phyloP scores from a whole-genome alignment of 2,113 vertebrate species.

The Brachypodius melanocephalos region DNA sequence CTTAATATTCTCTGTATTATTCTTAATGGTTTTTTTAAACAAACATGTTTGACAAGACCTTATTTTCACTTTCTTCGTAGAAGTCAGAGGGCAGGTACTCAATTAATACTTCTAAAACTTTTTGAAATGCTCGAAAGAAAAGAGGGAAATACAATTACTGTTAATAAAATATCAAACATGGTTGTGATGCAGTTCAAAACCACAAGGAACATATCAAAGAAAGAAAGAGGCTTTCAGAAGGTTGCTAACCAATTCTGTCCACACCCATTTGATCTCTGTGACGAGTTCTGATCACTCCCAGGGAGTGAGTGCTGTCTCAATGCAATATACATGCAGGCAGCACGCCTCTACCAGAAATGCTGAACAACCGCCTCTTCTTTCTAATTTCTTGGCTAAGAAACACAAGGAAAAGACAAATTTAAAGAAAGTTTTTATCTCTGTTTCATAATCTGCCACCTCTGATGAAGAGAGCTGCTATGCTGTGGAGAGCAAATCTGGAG shows the following conservation, averaged over 20 bases:
- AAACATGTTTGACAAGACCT: neutral
- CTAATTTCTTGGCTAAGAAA: neutral
- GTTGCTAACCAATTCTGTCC: neutral
- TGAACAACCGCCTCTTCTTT: neutral
- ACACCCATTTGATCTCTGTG: neutral
- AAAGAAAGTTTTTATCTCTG: neutral
- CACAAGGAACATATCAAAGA: slow-evolving; percentile 20
- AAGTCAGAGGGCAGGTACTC: neutral
- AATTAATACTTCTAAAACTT: slow-evolving; percentile 14
- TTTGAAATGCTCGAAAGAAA: slow-evolving; percentile 5
- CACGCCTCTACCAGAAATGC: neutral
- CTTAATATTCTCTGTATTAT: neutral
- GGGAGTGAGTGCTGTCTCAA: neutral
- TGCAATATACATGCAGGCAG: neutral
- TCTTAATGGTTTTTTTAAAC: neutral
- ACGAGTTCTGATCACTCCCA: neutral
- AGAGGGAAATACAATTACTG: slow-evolving; percentile 1
- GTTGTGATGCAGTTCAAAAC: slow-evolving; percentile 10
- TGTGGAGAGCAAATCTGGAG: neutral
- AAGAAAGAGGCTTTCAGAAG: neutral
- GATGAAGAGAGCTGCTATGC: neutral
- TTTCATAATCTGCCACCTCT: neutral
- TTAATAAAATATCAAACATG: slow-evolving; percentile 38
- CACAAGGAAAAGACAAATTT: neutral
- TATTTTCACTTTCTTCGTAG: neutral